A percentile compares a stretch with the other conserved stretches of the same genome.
Conservation (phyloP, 2,888 invertebrate genomes). For the Eupithecia inturbata region DNA sequence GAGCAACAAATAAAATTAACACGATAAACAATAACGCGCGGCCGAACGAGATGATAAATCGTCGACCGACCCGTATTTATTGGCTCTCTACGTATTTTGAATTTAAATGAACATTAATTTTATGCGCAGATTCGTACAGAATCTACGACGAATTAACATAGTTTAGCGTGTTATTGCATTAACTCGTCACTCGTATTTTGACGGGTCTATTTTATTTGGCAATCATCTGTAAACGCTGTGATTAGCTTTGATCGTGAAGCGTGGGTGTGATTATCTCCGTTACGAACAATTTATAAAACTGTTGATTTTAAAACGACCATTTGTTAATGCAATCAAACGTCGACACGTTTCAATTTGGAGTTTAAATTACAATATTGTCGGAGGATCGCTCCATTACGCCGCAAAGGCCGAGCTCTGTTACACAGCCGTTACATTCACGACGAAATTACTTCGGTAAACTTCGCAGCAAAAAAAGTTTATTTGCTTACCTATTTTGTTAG, state of each 20-base stretch:
- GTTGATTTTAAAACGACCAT: slow-evolving; percentile 39
- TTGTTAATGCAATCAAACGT: slow-evolving; percentile 46
- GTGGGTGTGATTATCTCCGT: slow-evolving; percentile 37
- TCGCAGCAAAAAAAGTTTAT: slow-evolving; percentile 43
- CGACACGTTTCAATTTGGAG: slow-evolving; percentile 48
- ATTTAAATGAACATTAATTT: slow-evolving; percentile 81
- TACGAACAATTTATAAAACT: slow-evolving; percentile 33
- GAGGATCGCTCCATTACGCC: slow-evolving; percentile 50
- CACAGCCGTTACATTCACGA: slow-evolving; percentile 44
- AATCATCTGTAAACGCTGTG: slow-evolving; percentile 34
- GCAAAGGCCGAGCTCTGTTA: slow-evolving; percentile 48
- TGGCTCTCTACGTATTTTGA: slow-evolving; percentile 73
- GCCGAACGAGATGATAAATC: slow-evolving; percentile 77
- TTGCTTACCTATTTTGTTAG: slow-evolving; percentile 43
- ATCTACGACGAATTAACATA: slow-evolving; percentile 79
- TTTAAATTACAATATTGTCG: slow-evolving; percentile 54
- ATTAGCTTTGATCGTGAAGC: slow-evolving; percentile 33
- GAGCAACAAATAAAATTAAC: slow-evolving; percentile 80
- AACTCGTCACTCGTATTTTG: slow-evolving; percentile 57
- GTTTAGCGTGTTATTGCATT: slow-evolving; percentile 74
- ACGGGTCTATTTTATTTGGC: slow-evolving; percentile 52
- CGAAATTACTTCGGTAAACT: slow-evolving; percentile 47
- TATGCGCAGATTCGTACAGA: slow-evolving; percentile 79
- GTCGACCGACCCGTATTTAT: slow-evolving; percentile 71
- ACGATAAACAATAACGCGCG: slow-evolving; percentile 76